Evolutionary conservation across 2,888 invertebrate species (phyloP).

Genomic region (Diarsia rubi): DNA sequence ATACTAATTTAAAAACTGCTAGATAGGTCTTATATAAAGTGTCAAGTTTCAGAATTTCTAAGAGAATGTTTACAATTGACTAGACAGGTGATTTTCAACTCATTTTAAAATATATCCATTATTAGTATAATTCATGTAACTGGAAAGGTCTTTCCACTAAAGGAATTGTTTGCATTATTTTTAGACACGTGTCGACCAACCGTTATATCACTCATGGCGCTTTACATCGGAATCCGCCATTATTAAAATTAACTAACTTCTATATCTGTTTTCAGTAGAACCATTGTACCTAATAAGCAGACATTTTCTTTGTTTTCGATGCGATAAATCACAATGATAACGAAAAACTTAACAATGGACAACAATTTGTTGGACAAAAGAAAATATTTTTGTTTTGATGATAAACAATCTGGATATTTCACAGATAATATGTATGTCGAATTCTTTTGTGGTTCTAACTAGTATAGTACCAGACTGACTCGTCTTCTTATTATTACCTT

Average conservation of each 20-base stretch:
- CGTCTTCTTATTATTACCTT: background rate
- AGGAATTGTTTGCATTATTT: constrained; percentile 14
- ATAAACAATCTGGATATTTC: background rate
- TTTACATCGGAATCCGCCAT: background rate
- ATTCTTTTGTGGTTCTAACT: background rate
- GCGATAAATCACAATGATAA: constrained; percentile 16
- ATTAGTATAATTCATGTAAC: no score
- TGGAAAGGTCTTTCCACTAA: background rate
- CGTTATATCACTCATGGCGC: constrained; percentile 1
- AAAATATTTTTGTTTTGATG: constrained; percentile 6
- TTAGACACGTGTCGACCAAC: constrained; percentile 3
- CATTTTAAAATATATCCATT: background rate
- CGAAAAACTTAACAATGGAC: constrained; percentile 2
- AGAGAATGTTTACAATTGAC: background rate
- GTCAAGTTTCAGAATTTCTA: background rate
- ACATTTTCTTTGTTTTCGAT: constrained; percentile 32
- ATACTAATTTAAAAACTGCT: background rate
- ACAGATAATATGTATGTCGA: background rate
- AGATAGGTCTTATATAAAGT: background rate
- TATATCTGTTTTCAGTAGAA: constrained; percentile 29
- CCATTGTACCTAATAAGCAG: constrained; percentile 1
- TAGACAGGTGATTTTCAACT: background rate
- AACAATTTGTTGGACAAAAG: constrained; percentile 17
- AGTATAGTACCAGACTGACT: background rate
- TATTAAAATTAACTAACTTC: constrained; percentile 8